These are phyloP conservation scores for Hyles vespertilio DNA, from an alignment of 1,140 invertebrate species.

Conservation along the genomic window DNA sequence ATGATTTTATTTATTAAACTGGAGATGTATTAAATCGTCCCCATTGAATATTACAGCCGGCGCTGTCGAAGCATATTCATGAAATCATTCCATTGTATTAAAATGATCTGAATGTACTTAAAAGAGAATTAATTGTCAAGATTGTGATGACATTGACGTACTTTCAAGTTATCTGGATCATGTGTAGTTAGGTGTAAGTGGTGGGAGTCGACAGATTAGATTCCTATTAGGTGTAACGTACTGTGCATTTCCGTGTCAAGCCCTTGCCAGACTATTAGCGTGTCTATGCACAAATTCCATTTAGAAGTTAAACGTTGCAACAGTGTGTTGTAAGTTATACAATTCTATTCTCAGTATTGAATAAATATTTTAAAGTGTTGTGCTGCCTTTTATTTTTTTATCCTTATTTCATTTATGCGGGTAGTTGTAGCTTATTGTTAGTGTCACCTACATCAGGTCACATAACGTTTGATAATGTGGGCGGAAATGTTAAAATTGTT, in stretches of 20 bases:
- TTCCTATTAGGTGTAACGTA: slow-evolving; percentile 8
- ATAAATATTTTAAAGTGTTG: slow-evolving; percentile 57
- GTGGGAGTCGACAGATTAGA: background rate
- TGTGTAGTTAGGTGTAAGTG: background rate
- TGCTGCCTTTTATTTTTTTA: slow-evolving; percentile 18
- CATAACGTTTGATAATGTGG: too few relatives aligned
- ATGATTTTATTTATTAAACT: too few relatives aligned
- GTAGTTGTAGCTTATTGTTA: too few relatives aligned
- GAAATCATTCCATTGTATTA: slow-evolving; percentile 4
- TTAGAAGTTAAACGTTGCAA: slow-evolving; percentile 17
- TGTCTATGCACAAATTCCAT: slow-evolving; percentile 45
- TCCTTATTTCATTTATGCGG: background rate
- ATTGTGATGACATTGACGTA: background rate
- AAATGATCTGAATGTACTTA: slow-evolving; percentile 4
- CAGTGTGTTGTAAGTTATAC: slow-evolving; percentile 36
- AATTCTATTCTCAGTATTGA: slow-evolving; percentile 57
- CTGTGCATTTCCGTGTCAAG: background rate
- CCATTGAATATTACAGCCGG: too few relatives aligned
- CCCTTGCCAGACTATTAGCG: slow-evolving; percentile 26
- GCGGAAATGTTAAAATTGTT: too few relatives aligned
- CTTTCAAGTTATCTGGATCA: too few relatives aligned
- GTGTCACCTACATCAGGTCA: too few relatives aligned
- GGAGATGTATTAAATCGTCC: too few relatives aligned
- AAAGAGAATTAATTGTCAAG: background rate
- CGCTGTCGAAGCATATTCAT: too few relatives aligned